These are phyloP conservation scores for Monopis laevigella DNA, from an alignment of 2,888 invertebrate species.

Conservation along the genomic window DNA sequence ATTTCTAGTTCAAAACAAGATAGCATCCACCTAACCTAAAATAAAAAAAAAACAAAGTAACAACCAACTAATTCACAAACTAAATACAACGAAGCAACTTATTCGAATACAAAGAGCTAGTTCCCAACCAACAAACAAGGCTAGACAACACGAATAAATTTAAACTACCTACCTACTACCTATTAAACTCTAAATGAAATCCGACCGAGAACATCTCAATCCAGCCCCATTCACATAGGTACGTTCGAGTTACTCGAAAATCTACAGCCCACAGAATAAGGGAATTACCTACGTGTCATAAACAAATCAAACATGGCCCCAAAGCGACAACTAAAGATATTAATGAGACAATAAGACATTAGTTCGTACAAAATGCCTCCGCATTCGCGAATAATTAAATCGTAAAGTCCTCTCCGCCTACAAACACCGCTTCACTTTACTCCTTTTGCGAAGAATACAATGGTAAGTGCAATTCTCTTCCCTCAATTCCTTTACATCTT, in stretches of 20 bases:
- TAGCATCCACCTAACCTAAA: too few species aligned
- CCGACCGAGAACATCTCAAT: not conserved
- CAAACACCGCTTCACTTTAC: slow-evolving; percentile 60
- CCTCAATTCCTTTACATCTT: slow-evolving; percentile 39
- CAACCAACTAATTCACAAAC: too few species aligned
- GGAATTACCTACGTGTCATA: slow-evolving; percentile 22
- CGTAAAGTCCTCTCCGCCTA: slow-evolving; percentile 67
- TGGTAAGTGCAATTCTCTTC: slow-evolving; percentile 59
- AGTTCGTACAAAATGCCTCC: slow-evolving; percentile 67
- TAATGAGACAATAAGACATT: slow-evolving; percentile 68
- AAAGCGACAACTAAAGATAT: slow-evolving; percentile 53
- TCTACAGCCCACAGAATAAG: slow-evolving; percentile 4
- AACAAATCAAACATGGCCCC: slow-evolving; percentile 65
- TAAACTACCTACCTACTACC: too few species aligned
- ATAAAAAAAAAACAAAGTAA: too few species aligned
- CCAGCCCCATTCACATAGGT: slow-evolving; percentile 2
- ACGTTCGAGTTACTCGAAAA: not conserved
- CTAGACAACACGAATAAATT: too few species aligned
- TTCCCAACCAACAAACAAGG: too few species aligned
- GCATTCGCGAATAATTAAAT: slow-evolving; percentile 68
- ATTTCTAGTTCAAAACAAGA: too few species aligned
- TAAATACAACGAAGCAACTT: too few species aligned
- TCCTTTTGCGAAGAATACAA: slow-evolving; percentile 67
- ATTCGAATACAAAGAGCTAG: too few species aligned
- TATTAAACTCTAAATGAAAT: slow-evolving; percentile 1